Evolutionary conservation across 1,140 invertebrate species (phyloP), one percentile per base, ranked within the genome.

Genomic region (Kradibia gibbosae): DNA sequence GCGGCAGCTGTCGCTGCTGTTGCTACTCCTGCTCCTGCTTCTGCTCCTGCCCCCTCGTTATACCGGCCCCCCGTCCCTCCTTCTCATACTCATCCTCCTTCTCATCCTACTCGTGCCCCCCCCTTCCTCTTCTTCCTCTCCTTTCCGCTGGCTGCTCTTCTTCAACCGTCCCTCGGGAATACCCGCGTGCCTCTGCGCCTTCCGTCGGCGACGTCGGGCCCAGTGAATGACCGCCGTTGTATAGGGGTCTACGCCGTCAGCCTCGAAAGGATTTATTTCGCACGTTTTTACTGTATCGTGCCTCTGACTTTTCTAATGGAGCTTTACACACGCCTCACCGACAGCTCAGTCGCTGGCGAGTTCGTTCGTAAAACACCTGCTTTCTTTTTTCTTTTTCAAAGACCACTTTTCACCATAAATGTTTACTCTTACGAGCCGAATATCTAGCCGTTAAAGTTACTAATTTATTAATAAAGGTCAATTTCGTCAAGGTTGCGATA

Each of bases 201-300:
- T 73, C 4, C 25, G 45, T 20, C 17, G 39, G 11, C 42, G 70
- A 45, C 25, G 13, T 13, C 13, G 28, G 28, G 15, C 20, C 28
- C 50, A 60, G 73, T 75, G 73, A 75, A 75, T 75, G 73, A 75
- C 55, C 74, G 74, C 57, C 65, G 28, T 65, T 62, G 39, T 25
- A 77, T 77, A 77, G 74, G 74, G 74, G 76, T 70, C 42, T 48
- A 13, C 42, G 22, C 25, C 8, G 1, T 48, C 2, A n/a, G 13
- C 42, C 36, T 22, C n/a, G 36, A 7, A 45, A 70, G 36, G 60
- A 34, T 36, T 62, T 62, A 34, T 62, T 17, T 28, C 57, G 3
- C 57, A 3, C 57, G 25, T 11, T 62, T 31, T 62, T 4, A 28
- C 7, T 20, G n/a, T n/a, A 5, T 57, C 55, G 55, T 5, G 4